Evolutionary conservation across 2,797 vertebrate genomes (phyloP), one percentile per base, ranked within the genome.

Genomic region (Coendou prehensilis): DNA sequence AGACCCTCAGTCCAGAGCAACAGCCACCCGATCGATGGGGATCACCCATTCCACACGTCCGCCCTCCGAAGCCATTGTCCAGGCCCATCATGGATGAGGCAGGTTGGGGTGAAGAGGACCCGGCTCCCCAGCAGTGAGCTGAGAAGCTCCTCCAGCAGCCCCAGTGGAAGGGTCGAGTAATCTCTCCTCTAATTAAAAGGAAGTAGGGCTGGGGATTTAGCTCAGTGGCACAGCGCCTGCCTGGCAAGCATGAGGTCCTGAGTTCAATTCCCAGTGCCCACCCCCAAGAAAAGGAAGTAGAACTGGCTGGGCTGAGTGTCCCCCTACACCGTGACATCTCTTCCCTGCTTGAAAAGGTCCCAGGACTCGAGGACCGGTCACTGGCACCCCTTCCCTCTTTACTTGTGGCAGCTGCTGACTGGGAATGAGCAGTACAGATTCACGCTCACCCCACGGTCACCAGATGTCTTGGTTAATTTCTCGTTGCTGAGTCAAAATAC

Each of bases 151-250:
- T 69, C 71, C 9, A 11, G 22, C 69, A 73, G 22, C 9, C 71
- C 9, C 1, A 1, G 9, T 9, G 7, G 9, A 73, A 17, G 64
- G 64, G 33, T 11, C 37, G 84, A 10, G 57, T 5, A 50, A 81
- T 69, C 78, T 10, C 83, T 22, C 56, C n/a, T 83, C 79, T 92
- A 86, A 91, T 91, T 85, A 87, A 97, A 94, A 96, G 91, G 93
- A 96, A 94, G 93, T 87, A 95, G 82, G 37, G 37, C 37, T 41
- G 37, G 37, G 37, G 37, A 41, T 41, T 41, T 41, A 41, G 37
- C 37, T 41, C 37, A 41, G 37, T 41, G 37, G 37, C 37, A 41
- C 37, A 41, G 37, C 2, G 37, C 37, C 37, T 41, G 37, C 37
- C 37, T 41, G 37, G 37, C 37, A 41, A 41, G 37, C 37, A 41